A percentile compares a stretch with the other conserved stretches of the same genome.
Conservation (phyloP, 2,888 invertebrate genomes). For the Rhingia rostrata region DNA sequence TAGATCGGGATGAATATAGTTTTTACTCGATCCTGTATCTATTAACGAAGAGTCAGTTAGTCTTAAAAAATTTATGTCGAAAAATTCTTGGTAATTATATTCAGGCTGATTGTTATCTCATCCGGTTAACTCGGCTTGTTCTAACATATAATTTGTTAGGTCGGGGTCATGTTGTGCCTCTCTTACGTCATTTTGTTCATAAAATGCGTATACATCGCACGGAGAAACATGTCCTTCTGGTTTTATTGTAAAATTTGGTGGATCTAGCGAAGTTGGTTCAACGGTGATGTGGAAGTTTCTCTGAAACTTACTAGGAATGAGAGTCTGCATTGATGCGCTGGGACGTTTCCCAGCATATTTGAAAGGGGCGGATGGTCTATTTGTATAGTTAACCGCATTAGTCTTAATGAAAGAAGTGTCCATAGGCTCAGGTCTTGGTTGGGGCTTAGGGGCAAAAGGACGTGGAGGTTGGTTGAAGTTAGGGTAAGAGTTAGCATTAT, state of each 20-base stretch:
- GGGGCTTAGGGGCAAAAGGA: constrained; percentile 25
- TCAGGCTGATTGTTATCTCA: not conserved
- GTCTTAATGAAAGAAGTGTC: constrained; percentile 30
- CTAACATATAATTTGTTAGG: constrained; percentile 2
- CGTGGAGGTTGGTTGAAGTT: constrained; percentile 1
- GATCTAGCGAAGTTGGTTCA: not conserved
- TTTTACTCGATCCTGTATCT: constrained; percentile 21
- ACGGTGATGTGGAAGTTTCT: constrained; percentile 26
- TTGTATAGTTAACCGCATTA: constrained; percentile 29
- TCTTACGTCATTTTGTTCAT: constrained; percentile 2
- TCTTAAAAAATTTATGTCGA: constrained; percentile 50
- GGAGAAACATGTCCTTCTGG: constrained; percentile 30
- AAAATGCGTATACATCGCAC: constrained; percentile 12
- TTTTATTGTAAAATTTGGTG: not conserved
- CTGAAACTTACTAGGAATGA: constrained; percentile 25
- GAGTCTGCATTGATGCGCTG: constrained; percentile 12
- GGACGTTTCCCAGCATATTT: constrained; percentile 39
- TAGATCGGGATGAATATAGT: constrained; percentile 21
- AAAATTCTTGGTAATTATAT: constrained; percentile 1
- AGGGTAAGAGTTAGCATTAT: not conserved
- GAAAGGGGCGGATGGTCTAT: constrained; percentile 20
- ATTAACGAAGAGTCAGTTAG: constrained; percentile 21
- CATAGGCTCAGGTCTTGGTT: constrained; percentile 42
- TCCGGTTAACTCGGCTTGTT: not conserved
- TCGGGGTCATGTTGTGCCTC: constrained; percentile 27